phyloP scores from a whole-genome alignment of 2,113 vertebrate genomes.

The Hippocampus guttulatus region DNA sequence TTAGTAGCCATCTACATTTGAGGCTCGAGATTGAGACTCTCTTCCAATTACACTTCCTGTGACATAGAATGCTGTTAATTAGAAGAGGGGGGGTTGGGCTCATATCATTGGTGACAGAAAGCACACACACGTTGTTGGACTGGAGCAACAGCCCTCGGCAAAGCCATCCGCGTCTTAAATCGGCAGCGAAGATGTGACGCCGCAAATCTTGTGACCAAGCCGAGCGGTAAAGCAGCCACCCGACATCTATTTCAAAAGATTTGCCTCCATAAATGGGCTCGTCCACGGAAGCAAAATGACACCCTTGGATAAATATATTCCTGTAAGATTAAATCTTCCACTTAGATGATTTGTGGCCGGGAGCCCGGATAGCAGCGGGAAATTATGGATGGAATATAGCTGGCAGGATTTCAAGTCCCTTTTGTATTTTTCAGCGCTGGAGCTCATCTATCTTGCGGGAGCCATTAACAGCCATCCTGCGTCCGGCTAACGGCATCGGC shows the following conservation, averaged over 20 bases:
- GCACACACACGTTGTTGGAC: constrained; percentile 27
- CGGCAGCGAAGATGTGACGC: constrained; percentile 41
- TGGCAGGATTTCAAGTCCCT: constrained; percentile 37
- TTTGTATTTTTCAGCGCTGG: constrained; percentile 37
- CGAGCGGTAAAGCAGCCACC: constrained; percentile 36
- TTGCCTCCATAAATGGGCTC: constrained; percentile 37
- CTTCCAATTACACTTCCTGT: constrained; percentile 46
- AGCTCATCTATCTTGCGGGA: constrained; percentile 61
- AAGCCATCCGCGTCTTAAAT: constrained; percentile 45
- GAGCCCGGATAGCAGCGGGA: constrained; percentile 19
- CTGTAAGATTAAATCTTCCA: constrained; percentile 38
- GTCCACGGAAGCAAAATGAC: constrained; percentile 38
- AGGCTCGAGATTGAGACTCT: constrained; percentile 47
- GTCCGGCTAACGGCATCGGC: constrained; percentile 55
- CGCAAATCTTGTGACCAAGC: constrained; percentile 38
- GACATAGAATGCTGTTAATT: constrained; percentile 35
- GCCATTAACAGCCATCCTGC: constrained; percentile 55
- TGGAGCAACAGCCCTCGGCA: constrained; percentile 31
- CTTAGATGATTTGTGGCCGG: constrained; percentile 46
- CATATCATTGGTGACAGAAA: constrained; percentile 33
- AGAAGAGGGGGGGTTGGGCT: constrained; percentile 37
- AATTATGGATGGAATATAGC: constrained; percentile 34
- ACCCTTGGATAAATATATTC: constrained; percentile 45
- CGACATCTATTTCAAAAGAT: constrained; percentile 44
- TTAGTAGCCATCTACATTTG: constrained; percentile 48